A percentile compares a stretch with the other conserved stretches of the same genome.
Conservation (phyloP, 2,888 invertebrate genomes). For the Mesoligia furuncula region DNA sequence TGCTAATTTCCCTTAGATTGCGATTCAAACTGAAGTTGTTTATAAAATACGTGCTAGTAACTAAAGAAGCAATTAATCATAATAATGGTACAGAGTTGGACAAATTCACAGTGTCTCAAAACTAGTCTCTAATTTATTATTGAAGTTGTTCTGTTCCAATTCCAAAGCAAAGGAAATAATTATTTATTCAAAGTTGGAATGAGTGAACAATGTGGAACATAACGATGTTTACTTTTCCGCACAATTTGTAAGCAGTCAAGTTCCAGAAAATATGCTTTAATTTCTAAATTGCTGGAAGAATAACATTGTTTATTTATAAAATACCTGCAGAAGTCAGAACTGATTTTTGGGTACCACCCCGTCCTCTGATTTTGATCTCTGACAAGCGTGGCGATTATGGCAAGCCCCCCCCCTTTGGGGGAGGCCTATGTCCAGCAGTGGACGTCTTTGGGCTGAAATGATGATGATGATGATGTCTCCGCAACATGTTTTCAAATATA, state of each 20-base stretch:
- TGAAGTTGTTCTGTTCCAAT: constrained; percentile 2
- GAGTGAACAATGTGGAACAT: neutral
- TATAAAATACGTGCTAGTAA: neutral
- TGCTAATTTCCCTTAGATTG: no score
- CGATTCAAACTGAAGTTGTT: no score
- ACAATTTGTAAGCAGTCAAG: neutral
- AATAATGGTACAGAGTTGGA: neutral
- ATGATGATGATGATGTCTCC: no score
- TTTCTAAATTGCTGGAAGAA: neutral
- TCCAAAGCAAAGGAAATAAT: neutral
- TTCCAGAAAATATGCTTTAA: neutral
- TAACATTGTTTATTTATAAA: neutral
- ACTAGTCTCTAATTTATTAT: no score
- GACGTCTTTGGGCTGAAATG: no score
- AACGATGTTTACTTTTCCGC: neutral
- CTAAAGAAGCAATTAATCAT: neutral
- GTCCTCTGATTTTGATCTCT: no score
- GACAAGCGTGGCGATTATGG: no score
- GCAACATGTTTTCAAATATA: neutral
- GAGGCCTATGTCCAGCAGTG: no score
- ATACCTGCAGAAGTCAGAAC: neutral
- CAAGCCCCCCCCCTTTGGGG: no score
- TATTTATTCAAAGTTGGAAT: constrained; percentile 13
- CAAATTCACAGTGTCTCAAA: neutral
- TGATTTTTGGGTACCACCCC: neutral